Base-by-base conservation (phyloP, 2,888 invertebrate species). In the Nomada lathburiana region DNA sequence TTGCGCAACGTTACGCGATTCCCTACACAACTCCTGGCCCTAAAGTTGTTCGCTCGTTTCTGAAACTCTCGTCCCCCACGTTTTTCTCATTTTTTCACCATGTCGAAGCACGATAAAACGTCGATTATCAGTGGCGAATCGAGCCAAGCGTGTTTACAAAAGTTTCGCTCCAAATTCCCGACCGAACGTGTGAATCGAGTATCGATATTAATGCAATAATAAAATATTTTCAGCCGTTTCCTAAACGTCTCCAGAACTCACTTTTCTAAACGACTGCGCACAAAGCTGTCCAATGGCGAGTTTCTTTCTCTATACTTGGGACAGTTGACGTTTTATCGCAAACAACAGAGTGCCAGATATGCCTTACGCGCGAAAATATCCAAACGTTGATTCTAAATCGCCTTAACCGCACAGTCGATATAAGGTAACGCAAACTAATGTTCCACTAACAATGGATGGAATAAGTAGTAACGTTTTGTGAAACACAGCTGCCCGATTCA, bases 331-430 rank as follows among this genome's bases (percentile, higher is more conserved):
- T 55, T 70, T 63, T 20, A 53, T 73, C 26, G 7, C 20, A 16
- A 64, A 59, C 47, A 36, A 42, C 53, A 42, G 69, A 26, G 18
- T 57, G 55, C 63, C 50, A 42, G 76, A 76, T 57, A 64, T 69
- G 57, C 68, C 76, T 73, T 60, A 73, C 50, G 26, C 60, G 67
- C 44, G 36, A 23, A 36, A 23, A 59, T 42, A 42, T 47, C 55
- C 57, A 23, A 50, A 60, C 44, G 11, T 55, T 53, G 53, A 53
- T 76, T 47, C 44, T 42, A 55, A 71, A 47, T 50, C 64, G 71
- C 71, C 63, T 76, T 76, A 71, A 69, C n/a, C 50, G 57, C 36
- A 53, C 69, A 44, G 36, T 47, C 44, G 36, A 29, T 59, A 36
- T 29, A 57, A 71, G 50, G 18, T 23, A 52, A 50, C 18, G 60